phyloP scores from a whole-genome alignment of 2,797 vertebrate species.

The Caiman crocodilus region DNA sequence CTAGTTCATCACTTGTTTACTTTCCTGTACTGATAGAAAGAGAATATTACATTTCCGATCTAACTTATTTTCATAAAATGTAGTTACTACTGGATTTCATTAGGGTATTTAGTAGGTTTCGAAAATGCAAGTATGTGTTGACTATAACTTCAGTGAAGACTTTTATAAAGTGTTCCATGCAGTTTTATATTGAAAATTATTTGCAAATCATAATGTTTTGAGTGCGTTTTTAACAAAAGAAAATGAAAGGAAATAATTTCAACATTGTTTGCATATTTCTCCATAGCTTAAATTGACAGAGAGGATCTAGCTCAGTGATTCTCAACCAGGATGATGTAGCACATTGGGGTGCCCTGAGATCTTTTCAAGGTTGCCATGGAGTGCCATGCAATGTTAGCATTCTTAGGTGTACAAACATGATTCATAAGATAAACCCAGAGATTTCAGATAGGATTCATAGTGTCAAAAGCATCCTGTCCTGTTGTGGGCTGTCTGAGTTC shows the following conservation, averaged over 20 bases:
- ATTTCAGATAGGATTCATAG: no score
- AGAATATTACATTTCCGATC: slow-evolving; percentile 46
- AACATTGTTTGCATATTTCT: not conserved
- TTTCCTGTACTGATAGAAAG: slow-evolving; percentile 36
- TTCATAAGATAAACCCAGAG: no score
- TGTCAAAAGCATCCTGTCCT: no score
- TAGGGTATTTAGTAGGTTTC: slow-evolving; percentile 42
- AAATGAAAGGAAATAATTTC: slow-evolving; percentile 10
- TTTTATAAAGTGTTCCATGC: not conserved
- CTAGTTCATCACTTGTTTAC: slow-evolving; percentile 53
- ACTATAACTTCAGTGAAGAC: not conserved
- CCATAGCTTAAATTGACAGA: not conserved
- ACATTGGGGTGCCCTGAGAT: no score
- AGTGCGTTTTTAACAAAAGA: not conserved
- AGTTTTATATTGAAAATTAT: slow-evolving; percentile 31
- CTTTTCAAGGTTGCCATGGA: no score
- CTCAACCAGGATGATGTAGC: no score
- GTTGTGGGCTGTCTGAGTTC: no score
- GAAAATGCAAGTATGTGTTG: slow-evolving; percentile 31
- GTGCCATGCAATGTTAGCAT: no score
- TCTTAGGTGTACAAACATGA: no score
- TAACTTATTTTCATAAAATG: slow-evolving; percentile 54
- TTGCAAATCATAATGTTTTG: not conserved
- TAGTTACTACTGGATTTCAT: slow-evolving; percentile 61
- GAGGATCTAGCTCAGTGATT: not conserved